Percentiles rank a stretch among this genome's conserved stretches.
These are phyloP conservation scores for Microctonus hyperodae DNA, from an alignment of 2,888 invertebrate genomes.

Conservation along the genomic window DNA sequence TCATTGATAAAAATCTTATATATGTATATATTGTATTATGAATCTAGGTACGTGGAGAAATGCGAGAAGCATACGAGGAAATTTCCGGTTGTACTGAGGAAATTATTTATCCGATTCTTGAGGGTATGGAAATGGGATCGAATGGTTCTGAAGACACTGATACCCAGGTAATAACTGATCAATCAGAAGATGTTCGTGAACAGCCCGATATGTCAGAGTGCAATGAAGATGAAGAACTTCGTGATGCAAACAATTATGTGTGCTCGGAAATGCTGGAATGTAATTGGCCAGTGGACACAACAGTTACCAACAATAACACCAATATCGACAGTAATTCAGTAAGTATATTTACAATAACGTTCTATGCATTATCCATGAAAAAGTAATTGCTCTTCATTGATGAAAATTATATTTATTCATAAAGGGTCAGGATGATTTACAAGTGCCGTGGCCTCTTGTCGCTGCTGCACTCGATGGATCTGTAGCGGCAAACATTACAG, in stretches of 20 bases:
- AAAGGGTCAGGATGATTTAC: conserved; percentile 68
- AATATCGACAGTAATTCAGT: conserved; percentile 39
- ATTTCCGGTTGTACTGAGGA: conserved; percentile 60
- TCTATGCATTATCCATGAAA: too few species aligned
- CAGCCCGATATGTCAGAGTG: conserved; percentile 54
- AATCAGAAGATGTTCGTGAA: conserved; percentile 40
- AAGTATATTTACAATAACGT: too few species aligned
- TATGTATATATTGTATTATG: conserved; percentile 13
- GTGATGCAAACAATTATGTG: conserved; percentile 82
- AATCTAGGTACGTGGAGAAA: conserved; percentile 57
- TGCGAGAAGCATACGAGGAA: conserved; percentile 60
- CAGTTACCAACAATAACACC: conserved; percentile 49
- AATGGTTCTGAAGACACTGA: conserved; percentile 50
- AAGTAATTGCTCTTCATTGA: too few species aligned
- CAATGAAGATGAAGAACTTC: conserved; percentile 68
- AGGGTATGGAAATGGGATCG: conserved; percentile 58
- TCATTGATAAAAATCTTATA: not conserved
- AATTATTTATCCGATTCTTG: conserved; percentile 59
- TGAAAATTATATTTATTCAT: conserved; percentile 8
- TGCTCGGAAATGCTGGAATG: conserved; percentile 63
- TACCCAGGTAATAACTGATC: conserved; percentile 42
- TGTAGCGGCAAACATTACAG: conserved; percentile 57
- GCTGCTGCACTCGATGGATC: conserved; percentile 65
- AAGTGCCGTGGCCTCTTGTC: conserved; percentile 66
- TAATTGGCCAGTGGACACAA: conserved; percentile 54